These are phyloP conservation scores for Lampris incognitus DNA, from an alignment of 2,113 vertebrate species.

Conservation along the genomic window DNA sequence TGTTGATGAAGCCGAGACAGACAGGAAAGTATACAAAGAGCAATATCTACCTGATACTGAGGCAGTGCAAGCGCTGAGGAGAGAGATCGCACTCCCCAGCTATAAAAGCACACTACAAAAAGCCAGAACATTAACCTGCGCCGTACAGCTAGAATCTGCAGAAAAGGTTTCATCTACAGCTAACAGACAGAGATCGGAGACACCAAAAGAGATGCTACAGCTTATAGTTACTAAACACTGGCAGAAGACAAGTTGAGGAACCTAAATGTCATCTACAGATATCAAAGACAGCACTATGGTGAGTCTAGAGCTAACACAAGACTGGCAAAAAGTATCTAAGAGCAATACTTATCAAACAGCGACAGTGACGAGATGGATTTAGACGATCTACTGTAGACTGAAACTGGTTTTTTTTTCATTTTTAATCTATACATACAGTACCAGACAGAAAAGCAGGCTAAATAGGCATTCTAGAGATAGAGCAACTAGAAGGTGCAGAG, in stretches of 20 bases:
- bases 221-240: constrained; percentile 53
- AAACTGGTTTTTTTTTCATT: constrained; percentile 34
- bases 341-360: constrained; percentile 57
- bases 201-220: constrained; percentile 56
- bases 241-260: constrained; percentile 30
- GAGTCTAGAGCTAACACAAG: constrained; percentile 71
- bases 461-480: constrained; percentile 51
- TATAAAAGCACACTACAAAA: constrained; percentile 32
- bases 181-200: constrained; percentile 51
- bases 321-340: constrained; percentile 60
- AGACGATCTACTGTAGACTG: constrained; percentile 51
- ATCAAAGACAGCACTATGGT: constrained; percentile 25
- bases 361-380: constrained; percentile 38
- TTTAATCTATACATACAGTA: constrained; percentile 67
- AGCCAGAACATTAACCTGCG: constrained; percentile 17
- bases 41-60: constrained; percentile 19
- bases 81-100: constrained; percentile 5
- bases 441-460: constrained; percentile 53
- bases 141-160: constrained; percentile 3
- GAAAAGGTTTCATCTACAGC: constrained; percentile 34
- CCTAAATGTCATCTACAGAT: constrained; percentile 19
- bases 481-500: constrained; percentile 38
- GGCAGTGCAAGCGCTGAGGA: constrained; percentile 22
- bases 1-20: not conserved
- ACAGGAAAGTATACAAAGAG: not conserved